phyloP scores from a whole-genome alignment of 2,888 invertebrate genomes.

The Ectemnius lituratus region DNA sequence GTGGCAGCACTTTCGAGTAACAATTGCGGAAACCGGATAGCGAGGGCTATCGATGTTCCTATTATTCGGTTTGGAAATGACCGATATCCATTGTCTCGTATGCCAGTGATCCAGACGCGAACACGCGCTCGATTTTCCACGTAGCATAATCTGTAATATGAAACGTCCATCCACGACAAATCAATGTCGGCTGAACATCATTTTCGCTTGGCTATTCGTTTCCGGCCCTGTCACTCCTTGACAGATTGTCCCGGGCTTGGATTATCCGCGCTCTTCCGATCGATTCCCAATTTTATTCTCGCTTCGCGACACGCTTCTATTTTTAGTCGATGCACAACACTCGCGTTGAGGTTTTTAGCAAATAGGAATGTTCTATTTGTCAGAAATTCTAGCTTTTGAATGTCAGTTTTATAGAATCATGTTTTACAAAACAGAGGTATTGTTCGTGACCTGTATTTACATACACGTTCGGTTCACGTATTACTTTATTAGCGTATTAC shows the following conservation, averaged over 20 bases:
- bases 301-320: no score
- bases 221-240: slow-evolving; percentile 32
- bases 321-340: no score
- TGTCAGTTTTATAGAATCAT: no score
- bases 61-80: slow-evolving; percentile 48
- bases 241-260: slow-evolving; percentile 30
- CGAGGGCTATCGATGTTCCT: slow-evolving; percentile 48
- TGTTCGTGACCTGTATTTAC: no score
- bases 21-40: slow-evolving; percentile 15
- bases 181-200: slow-evolving; percentile 39
- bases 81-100: slow-evolving; percentile 34
- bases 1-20: slow-evolving; percentile 11
- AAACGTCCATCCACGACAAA: slow-evolving; percentile 29
- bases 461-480: no score
- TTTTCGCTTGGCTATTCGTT: slow-evolving; percentile 36
- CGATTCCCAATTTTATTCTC: slow-evolving; percentile 22
- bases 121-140: slow-evolving; percentile 39
- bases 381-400: no score
- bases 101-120: no score
- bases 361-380: no score
- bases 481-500: no score
- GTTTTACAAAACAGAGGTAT: no score
- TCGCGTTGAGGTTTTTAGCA: no score
- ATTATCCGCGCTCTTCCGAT: slow-evolving; percentile 35
- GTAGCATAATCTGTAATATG: slow-evolving; percentile 40